These are phyloP conservation scores for Amphiduros pacificus DNA, from an alignment of 2,888 invertebrate species.

Conservation along the genomic window DNA sequence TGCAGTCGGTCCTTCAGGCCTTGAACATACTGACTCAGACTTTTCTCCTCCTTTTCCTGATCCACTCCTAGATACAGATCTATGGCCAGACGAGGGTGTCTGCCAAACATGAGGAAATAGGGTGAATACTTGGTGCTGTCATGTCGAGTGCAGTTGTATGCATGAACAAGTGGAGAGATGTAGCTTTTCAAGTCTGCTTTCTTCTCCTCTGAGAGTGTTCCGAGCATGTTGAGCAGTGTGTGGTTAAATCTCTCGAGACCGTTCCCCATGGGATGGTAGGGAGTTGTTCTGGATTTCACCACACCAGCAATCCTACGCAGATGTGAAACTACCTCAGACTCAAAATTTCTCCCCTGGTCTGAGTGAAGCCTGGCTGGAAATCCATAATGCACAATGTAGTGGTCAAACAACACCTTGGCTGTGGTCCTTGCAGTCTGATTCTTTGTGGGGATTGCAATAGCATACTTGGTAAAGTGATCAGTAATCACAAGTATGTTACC, in stretches of 20 bases:
- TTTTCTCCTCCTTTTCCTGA: too few relatives aligned
- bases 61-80: too few relatives aligned
- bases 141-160: conserved; percentile 24
- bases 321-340: background rate
- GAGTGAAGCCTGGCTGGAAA: conserved; percentile 7
- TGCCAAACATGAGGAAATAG: conserved; percentile 25
- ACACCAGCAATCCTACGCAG: conserved; percentile 1
- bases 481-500: conserved; percentile 28
- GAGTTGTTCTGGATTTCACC: conserved; percentile 7
- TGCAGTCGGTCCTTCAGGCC: too few relatives aligned
- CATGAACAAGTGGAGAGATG: conserved; percentile 17
- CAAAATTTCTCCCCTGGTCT: conserved; percentile 12
- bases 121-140: conserved; percentile 18
- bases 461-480: conserved; percentile 27
- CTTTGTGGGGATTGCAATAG: conserved; percentile 20
- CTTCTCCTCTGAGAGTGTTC: conserved; percentile 18
- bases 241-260: conserved; percentile 26
- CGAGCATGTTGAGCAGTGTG: conserved; percentile 24
- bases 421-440: conserved; percentile 25
- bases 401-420: conserved; percentile 24
- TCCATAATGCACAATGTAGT: conserved; percentile 26
- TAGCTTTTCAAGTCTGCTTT: conserved; percentile 23
- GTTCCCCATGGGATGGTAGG: conserved; percentile 28
- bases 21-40: too few relatives aligned
- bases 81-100: conserved; percentile 15